Conservation (phyloP, 2,797 vertebrate species). For the Choloepus didactylus region DNA sequence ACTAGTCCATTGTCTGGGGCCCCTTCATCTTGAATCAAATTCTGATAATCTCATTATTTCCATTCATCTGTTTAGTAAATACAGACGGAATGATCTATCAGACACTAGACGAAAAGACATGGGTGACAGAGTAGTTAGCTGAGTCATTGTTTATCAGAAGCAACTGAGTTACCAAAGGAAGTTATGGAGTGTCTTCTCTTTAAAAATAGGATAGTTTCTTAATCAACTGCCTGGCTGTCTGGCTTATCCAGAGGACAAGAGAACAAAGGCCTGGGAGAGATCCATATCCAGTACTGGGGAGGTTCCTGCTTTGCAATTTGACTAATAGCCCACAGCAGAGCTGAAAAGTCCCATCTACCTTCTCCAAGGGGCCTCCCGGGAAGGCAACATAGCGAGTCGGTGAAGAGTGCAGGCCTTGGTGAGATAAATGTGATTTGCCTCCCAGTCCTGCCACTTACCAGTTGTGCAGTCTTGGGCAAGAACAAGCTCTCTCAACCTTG, state of each 20-base stretch:
- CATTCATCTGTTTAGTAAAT: slow-evolving; percentile 63
- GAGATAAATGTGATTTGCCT: too few species aligned
- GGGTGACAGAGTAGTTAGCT: neutral
- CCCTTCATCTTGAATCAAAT: neutral
- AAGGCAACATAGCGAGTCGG: rapidly evolving
- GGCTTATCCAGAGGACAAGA: slow-evolving; percentile 2
- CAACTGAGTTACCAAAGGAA: neutral
- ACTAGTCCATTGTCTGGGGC: neutral
- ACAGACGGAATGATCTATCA: neutral
- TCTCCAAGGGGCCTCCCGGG: neutral
- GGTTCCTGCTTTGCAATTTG: neutral
- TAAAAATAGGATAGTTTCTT: slow-evolving; percentile 19
- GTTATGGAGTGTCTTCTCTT: slow-evolving; percentile 28
- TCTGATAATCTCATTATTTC: slow-evolving; percentile 45
- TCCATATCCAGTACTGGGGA: neutral
- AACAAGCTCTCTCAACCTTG: neutral
- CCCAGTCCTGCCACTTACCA: neutral
- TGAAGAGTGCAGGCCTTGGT: neutral
- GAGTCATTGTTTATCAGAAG: slow-evolving; percentile 12
- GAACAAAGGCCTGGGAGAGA: slow-evolving; percentile 42
- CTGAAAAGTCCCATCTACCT: neutral
- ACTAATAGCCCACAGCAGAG: neutral
- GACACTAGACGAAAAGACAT: neutral
- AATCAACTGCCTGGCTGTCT: slow-evolving; percentile 1
- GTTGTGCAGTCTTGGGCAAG: rapidly evolving